These are phyloP conservation scores for Heliconius hermathena DNA, from an alignment of 1,140 invertebrate species.

Conservation along the genomic window DNA sequence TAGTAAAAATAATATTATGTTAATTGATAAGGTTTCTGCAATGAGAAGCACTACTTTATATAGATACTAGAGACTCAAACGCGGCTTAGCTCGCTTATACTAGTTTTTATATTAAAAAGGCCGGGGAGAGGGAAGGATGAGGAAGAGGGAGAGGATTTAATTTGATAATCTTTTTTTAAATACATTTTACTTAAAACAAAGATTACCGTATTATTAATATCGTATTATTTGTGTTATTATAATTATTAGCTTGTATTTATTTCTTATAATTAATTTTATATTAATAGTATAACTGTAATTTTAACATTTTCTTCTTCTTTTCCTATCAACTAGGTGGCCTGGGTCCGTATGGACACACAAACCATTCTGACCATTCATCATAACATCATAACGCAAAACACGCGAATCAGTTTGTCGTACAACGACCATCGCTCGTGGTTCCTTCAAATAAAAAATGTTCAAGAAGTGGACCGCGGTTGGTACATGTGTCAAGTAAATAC, in stretches of 20 bases:
- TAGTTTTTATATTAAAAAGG: too few species aligned
- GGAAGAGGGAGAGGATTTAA: too few species aligned
- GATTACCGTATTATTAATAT: too few species aligned
- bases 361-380: slow-evolving; percentile 95
- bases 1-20: too few species aligned
- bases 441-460: slow-evolving; percentile 90
- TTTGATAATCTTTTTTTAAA: too few species aligned
- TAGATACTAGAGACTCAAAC: background rate
- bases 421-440: slow-evolving; percentile 95
- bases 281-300: background rate
- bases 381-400: slow-evolving; percentile 94
- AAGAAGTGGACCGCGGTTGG: slow-evolving; percentile 92
- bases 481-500: slow-evolving; percentile 94
- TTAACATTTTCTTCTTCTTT: background rate
- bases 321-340: slow-evolving; percentile 87
- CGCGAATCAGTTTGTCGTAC: slow-evolving; percentile 91
- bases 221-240: too few species aligned
- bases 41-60: background rate
- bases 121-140: too few species aligned
- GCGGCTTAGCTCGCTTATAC: too few species aligned
- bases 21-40: too few species aligned
- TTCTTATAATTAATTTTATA: background rate
- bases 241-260: too few species aligned
- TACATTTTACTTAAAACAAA: too few species aligned
- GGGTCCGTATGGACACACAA: slow-evolving; percentile 95